Evolutionary conservation across 1,140 invertebrate species (phyloP).

Genomic region (Meloidogyne exigua): DNA sequence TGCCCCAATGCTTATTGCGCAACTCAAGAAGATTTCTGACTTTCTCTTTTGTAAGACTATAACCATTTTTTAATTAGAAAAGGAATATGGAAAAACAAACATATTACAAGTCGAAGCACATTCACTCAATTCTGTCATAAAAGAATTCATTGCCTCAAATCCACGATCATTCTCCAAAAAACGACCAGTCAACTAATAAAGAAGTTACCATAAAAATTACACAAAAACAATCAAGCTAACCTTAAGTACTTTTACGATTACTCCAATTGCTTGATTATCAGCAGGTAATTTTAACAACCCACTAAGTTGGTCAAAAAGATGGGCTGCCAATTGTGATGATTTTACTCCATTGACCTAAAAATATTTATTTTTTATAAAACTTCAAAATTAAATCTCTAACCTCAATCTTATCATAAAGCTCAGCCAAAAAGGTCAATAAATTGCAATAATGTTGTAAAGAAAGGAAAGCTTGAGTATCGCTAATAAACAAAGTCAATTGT

Average conservation of each 20-base stretch:
- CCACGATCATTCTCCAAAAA: conserved; percentile 32
- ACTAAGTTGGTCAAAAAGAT: conserved; percentile 22
- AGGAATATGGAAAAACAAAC: too few species aligned
- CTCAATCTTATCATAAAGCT: conserved; percentile 35
- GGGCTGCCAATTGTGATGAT: conserved; percentile 16
- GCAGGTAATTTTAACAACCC: conserved; percentile 20
- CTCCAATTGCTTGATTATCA: conserved; percentile 7
- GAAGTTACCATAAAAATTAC: neutral
- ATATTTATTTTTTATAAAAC: too few species aligned
- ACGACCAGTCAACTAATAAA: conserved; percentile 21
- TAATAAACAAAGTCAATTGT: conserved; percentile 16
- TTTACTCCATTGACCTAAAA: conserved; percentile 24
- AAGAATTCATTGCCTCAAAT: conserved; percentile 13
- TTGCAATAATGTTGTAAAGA: conserved; percentile 14
- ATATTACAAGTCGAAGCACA: neutral
- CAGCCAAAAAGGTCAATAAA: conserved; percentile 26
- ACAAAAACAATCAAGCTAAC: conserved; percentile 3
- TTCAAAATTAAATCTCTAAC: neutral
- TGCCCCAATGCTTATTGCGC: conserved; percentile 37
- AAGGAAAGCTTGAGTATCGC: conserved; percentile 3
- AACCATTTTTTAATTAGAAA: neutral
- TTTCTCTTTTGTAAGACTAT: conserved; percentile 25
- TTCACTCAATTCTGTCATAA: conserved; percentile 21
- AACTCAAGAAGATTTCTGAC: conserved; percentile 25
- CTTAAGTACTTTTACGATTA: conserved; percentile 24